Base-by-base conservation (phyloP, 1,140 invertebrate species). In the Arion vulgaris region DNA sequence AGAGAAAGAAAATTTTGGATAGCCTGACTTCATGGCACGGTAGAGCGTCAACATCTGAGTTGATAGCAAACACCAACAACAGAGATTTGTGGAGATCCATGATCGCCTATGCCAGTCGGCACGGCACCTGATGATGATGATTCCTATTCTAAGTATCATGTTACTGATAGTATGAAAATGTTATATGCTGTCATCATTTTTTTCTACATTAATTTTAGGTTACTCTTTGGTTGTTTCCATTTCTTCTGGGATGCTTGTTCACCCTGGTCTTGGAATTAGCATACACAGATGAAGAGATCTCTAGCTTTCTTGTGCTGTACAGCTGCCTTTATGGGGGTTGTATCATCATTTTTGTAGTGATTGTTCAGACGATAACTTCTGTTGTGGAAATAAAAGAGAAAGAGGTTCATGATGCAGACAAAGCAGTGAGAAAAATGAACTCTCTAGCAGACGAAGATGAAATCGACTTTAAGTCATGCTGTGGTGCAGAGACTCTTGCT, bases 361-460 rank as follows among this genome's bases (percentile, higher is more conserved):
- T 86, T 23, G 80, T 86, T 17, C 90, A 92, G 57, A 85, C 90
- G 28, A 85, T 88, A 23, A 86, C 87, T 53, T 86, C 86, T 28
- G 83, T 90, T 38, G 86, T 90, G 17, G 86, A 90, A 51, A 85
- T 81, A 19, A 82, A 85, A 72, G 78, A 86, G 36, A 83, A 83
- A 62, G 80, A 86, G 68, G 83, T 57, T 28, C 80, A 57, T 51
- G 82, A 82, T 75, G 82, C 75, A 36, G 5, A 45, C 41, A 72
- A 79, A 49, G 83, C 84, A 15, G 85, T 82, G 11, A 88, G 88
- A 78, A 90, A 88, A 80, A 84, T 85, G 36, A 90, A 89, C 79
- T 72, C 90, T 36, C 72, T 92, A 34, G 85, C 89, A 0, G 90
- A 91, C 38, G 91, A 92, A 81, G 91, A 92, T 87, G 90, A 92